Conservation (phyloP, 1,140 invertebrate species). For the Polyergus mexicanus region DNA sequence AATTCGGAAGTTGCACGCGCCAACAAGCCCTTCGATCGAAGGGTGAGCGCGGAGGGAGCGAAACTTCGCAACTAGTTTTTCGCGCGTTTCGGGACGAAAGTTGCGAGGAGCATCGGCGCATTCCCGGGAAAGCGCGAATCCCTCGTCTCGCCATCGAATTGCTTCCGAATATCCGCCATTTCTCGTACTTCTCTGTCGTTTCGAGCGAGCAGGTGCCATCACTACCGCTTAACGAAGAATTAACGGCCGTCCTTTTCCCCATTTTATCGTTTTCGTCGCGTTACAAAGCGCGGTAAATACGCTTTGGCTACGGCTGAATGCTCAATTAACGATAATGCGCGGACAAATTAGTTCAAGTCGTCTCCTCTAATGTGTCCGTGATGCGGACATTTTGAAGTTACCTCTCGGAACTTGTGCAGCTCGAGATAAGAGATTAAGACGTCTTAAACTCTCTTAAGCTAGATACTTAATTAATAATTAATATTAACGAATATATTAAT, state of each 20-base stretch:
- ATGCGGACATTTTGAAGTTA: conserved; percentile 5
- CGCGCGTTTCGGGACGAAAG: conserved; percentile 36
- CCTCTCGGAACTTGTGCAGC: not conserved
- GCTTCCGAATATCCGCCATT: conserved; percentile 60
- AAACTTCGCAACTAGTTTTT: conserved; percentile 70
- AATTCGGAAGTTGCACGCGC: conserved; percentile 64
- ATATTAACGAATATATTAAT: no score
- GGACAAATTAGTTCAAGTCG: conserved; percentile 35
- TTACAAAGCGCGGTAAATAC: conserved; percentile 55
- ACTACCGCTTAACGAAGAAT: conserved; percentile 65
- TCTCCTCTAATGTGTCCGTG: not conserved
- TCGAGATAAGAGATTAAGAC: conserved; percentile 11
- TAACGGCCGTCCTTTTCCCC: conserved; percentile 23
- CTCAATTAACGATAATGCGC: conserved; percentile 58
- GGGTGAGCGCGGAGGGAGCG: not conserved
- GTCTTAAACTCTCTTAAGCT: not conserved
- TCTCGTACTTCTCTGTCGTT: conserved; percentile 49
- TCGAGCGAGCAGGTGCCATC: conserved; percentile 28
- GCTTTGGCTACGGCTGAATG: conserved; percentile 36
- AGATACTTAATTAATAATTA: not conserved
- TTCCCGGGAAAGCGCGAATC: conserved; percentile 34
- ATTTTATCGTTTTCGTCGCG: conserved; percentile 46
- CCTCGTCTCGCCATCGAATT: conserved; percentile 42
- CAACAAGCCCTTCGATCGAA: conserved; percentile 56
- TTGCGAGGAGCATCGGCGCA: conserved; percentile 42